Percentiles rank a stretch among this genome's conserved stretches.
phyloP scores from a whole-genome alignment of 2,888 invertebrate species.

The Chaetoderma sp. region DNA sequence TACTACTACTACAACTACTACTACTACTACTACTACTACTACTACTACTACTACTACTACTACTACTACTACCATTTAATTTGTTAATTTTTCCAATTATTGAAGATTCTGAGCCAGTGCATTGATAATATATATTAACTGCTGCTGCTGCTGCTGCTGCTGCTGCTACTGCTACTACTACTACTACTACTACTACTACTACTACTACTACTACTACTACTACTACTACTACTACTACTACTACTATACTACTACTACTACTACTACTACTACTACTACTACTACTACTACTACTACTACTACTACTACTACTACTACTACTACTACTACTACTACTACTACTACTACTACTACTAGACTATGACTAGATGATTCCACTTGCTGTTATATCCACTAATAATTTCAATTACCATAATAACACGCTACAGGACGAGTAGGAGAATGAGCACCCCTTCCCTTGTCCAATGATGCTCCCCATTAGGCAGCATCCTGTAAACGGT shows the following conservation, averaged over 20 bases:
- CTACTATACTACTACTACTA: too few relatives aligned
- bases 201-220: slow-evolving; percentile 1
- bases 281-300: not conserved
- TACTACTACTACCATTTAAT: slow-evolving; percentile 1
- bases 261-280: not conserved
- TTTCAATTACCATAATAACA: too few relatives aligned
- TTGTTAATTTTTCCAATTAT: slow-evolving; percentile 22
- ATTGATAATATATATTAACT: slow-evolving; percentile 6
- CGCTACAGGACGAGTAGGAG: too few relatives aligned
- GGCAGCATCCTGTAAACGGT: too few relatives aligned
- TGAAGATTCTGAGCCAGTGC: too few relatives aligned
- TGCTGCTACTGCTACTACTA: not conserved
- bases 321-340: slow-evolving; percentile 3
- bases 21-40: not conserved
- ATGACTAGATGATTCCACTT: too few relatives aligned
- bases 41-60: not conserved
- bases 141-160: not conserved
- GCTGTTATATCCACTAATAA: too few relatives aligned
- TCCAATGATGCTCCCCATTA: too few relatives aligned
- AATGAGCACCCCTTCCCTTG: too few relatives aligned
- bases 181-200: not conserved
- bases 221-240: not conserved
- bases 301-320: slow-evolving; percentile 1
- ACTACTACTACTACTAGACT: too few relatives aligned
- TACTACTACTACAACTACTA: not conserved